Conservation (phyloP, 2,113 vertebrate species). For the Sceloporus undulatus region DNA sequence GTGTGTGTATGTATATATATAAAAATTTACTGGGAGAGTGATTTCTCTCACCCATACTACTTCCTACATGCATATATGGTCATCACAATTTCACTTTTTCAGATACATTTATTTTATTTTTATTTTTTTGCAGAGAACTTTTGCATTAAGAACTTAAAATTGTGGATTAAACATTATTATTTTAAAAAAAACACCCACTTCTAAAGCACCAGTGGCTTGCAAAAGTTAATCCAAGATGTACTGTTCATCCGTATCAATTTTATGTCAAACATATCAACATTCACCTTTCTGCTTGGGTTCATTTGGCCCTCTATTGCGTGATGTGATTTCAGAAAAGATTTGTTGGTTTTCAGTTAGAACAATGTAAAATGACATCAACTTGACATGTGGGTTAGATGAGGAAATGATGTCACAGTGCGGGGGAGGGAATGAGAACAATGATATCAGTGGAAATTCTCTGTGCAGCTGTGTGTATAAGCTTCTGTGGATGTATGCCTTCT, state of each 20-base stretch:
- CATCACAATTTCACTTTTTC: background rate
- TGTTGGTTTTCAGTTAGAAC: slow-evolving; percentile 26
- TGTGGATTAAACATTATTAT: background rate
- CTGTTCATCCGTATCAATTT: slow-evolving; percentile 36
- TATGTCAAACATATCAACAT: slow-evolving; percentile 40
- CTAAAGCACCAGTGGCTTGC: background rate
- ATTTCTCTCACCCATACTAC: background rate
- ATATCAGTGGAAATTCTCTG: background rate
- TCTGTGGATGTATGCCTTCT: background rate
- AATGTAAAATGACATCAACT: slow-evolving; percentile 20
- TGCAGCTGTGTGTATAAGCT: background rate
- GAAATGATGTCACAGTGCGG: slow-evolving; percentile 26
- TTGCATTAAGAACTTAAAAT: background rate
- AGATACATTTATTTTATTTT: too few relatives aligned
- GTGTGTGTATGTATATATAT: background rate
- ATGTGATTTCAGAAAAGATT: slow-evolving; percentile 34
- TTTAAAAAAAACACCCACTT: background rate
- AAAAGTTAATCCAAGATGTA: background rate
- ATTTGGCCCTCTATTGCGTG: slow-evolving; percentile 40
- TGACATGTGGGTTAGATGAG: background rate
- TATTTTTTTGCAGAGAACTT: background rate
- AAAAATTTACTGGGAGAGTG: too few relatives aligned
- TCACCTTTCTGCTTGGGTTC: slow-evolving; percentile 45
- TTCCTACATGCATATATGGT: background rate
- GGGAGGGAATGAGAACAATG: background rate